These are phyloP conservation scores for Caenorhabditis latens DNA, from an alignment of 1,140 invertebrate genomes.

Conservation along the genomic window DNA sequence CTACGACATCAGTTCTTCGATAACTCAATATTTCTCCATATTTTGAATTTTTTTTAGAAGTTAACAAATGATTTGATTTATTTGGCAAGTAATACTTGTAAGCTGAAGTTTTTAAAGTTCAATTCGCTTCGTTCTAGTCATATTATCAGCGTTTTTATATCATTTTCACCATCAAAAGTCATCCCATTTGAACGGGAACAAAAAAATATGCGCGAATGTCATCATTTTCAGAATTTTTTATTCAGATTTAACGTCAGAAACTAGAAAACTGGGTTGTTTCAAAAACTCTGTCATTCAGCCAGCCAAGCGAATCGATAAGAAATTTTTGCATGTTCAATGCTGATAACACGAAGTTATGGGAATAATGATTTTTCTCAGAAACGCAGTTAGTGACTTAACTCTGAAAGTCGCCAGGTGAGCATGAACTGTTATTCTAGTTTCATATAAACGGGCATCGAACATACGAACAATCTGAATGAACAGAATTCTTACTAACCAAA, in stretches of 20 bases:
- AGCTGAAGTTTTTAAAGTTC: neutral
- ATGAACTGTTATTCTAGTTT: no score
- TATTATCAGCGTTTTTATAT: neutral
- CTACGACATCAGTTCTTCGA: no score
- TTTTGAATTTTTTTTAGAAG: no score
- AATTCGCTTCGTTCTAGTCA: neutral
- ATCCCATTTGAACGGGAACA: neutral
- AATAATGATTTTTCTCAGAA: neutral
- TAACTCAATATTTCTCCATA: no score
- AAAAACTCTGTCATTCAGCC: neutral
- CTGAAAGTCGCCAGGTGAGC: no score
- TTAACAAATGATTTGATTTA: neutral
- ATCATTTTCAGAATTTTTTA: neutral
- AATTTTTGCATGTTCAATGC: neutral
- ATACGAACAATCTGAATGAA: no score
- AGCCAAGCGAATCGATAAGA: conserved; percentile 6
- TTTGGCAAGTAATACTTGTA: no score
- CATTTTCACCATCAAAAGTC: neutral
- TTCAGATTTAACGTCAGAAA: neutral
- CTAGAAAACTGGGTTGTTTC: neutral
- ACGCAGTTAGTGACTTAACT: no score
- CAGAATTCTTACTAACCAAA: no score
- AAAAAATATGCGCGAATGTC: neutral
- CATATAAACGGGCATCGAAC: no score
- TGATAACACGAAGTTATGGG: neutral